Evolutionary conservation across 2,888 invertebrate species (phyloP), one percentile per base, ranked within the genome.

Genomic region (Disparrhopalites patrizii): DNA sequence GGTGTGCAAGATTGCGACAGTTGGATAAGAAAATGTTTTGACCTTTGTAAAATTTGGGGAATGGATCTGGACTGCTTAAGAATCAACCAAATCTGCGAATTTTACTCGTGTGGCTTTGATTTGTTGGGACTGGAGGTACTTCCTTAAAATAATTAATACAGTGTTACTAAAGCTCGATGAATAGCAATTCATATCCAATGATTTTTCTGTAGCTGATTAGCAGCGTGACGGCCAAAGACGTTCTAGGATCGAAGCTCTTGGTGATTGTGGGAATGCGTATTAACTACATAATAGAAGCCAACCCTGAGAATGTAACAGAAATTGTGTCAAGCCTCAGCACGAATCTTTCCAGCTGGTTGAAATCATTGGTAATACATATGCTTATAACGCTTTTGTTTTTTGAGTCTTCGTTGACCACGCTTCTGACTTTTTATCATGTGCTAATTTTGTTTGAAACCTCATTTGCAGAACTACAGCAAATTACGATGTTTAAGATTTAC

Each of bases 251-350:
- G 1, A 85, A 88, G 70, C 81, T 96, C 66, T 79, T 94, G 28
- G 85, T 87, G 28, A 85, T 95, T 62, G 90, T 89, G n/a, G 91
- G 90, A 5, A 87, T 89, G 77, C 83, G 95, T 71, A 80, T 95
- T 68, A 86, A 86, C 78, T 83, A 86, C 52, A 85, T 83, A 72
- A 82, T 86, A 74, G 84, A 81, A 74, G 84, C 85, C 67, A 80
- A 81, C 23, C 72, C 76, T 18, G 77, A 77, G 77, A 82, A 72
- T 52, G 77, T 84, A 75, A 85, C 83, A 73, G 85, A 82, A 78
- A 87, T 85, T 81, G 84, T 93, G 51, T 86, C 90, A 1, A 86
- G 88, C 5, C 84, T 93, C 70, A 89, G 89, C 66, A 89, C 93
- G 3, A 83, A 86, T 28, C 81, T 94, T 1, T 86, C 88, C 51